Base-by-base conservation (phyloP, 2,888 invertebrate species). In the Athetis lepigone region DNA sequence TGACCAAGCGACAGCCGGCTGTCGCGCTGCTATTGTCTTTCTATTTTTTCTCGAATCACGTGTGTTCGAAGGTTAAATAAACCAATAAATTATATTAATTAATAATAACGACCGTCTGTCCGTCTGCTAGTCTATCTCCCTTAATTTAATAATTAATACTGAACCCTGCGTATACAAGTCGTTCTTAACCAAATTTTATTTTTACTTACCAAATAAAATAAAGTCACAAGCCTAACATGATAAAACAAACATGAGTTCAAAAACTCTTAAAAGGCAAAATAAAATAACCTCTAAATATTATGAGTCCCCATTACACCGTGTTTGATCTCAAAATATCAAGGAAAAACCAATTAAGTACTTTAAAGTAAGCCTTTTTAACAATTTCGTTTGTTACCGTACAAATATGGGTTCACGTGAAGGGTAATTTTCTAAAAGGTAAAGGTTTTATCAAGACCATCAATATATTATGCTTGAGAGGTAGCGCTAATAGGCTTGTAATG, bases 351-450 rank as follows among this genome's bases (percentile, higher is more conserved):
- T 76, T 70, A 67, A 57, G 47, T 21, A 36, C 46, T 60, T 57
- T 18, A 43, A 49, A 57, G 45, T 45, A 27, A 64, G 62, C 59
- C 40, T 54, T 60, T 45, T 52, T 42, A 49, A 64, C 37, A 33
- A 50, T 37, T 55, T 13, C 23, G 23, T 16, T 6, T 66, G 46
- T 75, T 71, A 72, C 62, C 64, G 56, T 70, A 64, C 43, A 21
- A 49, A 64, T 43, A 46, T 50, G 46, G 63, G 52, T 60, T 25
- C 50, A 58, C 43, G 56, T 43, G 19, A 54, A 51, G 40, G 52
- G 70, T 75, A 79, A 80, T 75, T 73, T 71, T 70, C 72, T 80
- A 72, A 76, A 76, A 74, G 76, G 58, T 55, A 70, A 69, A 72
- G 66, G 72, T 40, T 52, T 46, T 43, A 69, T 67, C 56, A 62